Percentiles rank a stretch among this genome's conserved stretches.
Evolutionary conservation across 2,888 invertebrate species (phyloP).

Genomic region (Nephrotoma guestfalica): DNA sequence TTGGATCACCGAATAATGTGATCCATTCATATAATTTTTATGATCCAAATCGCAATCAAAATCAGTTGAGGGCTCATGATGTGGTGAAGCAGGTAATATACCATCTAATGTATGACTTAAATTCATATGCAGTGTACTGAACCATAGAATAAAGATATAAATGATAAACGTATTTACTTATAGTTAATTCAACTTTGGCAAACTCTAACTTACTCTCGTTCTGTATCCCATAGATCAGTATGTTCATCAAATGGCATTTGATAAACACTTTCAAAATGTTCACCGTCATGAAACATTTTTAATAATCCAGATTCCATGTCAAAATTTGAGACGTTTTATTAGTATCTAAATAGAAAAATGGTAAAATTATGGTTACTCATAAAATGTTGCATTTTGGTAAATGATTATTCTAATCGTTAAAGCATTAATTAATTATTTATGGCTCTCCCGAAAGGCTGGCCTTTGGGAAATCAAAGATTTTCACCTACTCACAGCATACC

Average conservation of each 20-base stretch:
- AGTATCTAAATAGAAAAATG: not conserved
- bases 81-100: constrained; percentile 25
- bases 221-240: constrained; percentile 25
- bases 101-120: constrained; percentile 28
- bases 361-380: not conserved
- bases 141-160: constrained; percentile 2
- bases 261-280: constrained; percentile 26
- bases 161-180: not conserved
- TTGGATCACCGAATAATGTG: not conserved
- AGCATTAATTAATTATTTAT: no score
- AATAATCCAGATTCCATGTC: constrained; percentile 30
- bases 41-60: not conserved
- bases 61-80: not conserved
- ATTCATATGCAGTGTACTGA: constrained; percentile 21
- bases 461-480: no score
- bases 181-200: not conserved
- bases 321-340: not conserved
- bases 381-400: not conserved
- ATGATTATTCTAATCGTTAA: no score
- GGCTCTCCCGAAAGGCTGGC: no score
- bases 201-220: constrained; percentile 22
- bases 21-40: not conserved
- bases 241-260: constrained; percentile 23
- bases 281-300: constrained; percentile 30
- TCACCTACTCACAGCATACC: no score